Conservation (phyloP, 2,888 invertebrate genomes). For the Charanyca ferruginea region DNA sequence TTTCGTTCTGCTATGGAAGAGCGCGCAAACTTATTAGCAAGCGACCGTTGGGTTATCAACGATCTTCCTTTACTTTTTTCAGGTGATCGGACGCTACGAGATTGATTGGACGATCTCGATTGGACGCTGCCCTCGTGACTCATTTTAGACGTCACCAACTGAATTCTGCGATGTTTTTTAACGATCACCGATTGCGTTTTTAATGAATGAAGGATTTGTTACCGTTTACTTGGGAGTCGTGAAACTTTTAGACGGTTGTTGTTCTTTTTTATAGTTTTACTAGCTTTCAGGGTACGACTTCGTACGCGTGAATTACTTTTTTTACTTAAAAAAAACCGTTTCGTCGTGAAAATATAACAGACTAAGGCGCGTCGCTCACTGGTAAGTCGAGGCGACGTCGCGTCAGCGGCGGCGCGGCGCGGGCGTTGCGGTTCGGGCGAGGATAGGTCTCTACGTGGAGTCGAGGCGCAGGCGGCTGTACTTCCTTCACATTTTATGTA, state of each 20-base stretch:
- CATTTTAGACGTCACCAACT: constrained; percentile 74
- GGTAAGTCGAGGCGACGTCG: no score
- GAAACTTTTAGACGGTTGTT: neutral
- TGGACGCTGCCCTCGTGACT: constrained; percentile 81
- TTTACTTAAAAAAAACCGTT: no score
- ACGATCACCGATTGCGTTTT: constrained; percentile 54
- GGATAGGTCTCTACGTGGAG: no score
- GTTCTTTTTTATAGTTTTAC: neutral
- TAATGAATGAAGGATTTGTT: constrained; percentile 45
- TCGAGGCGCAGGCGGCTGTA: no score
- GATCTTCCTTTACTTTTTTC: constrained; percentile 86
- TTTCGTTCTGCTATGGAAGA: constrained; percentile 87
- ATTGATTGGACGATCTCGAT: constrained; percentile 85
- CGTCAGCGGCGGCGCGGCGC: no score
- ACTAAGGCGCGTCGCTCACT: no score
- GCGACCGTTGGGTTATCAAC: constrained; percentile 68
- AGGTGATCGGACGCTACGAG: constrained; percentile 78
- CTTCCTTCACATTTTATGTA: no score
- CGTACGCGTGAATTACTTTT: no score
- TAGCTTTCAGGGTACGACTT: no score
- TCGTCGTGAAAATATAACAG: no score
- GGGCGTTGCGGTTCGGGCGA: no score
- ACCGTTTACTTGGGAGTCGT: constrained; percentile 4
- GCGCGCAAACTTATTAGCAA: constrained; percentile 89
- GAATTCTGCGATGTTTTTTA: constrained; percentile 47